Evolutionary conservation across 2,113 vertebrate species (phyloP).

Genomic region (Raja brachyura): DNA sequence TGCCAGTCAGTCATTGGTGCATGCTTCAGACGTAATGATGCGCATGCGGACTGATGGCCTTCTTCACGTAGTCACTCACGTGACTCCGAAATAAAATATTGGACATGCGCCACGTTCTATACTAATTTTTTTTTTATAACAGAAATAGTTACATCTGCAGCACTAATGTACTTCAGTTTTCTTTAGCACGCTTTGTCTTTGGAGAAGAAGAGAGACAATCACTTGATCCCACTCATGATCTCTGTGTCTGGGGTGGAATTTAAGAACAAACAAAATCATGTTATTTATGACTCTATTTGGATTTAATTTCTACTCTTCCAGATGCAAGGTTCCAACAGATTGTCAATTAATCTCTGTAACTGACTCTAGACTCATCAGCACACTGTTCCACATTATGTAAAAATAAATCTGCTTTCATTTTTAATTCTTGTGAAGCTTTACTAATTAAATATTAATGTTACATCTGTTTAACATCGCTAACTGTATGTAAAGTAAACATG

Average conservation of each 20-base stretch:
- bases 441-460: slow-evolving; percentile 3
- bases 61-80: too few relatives aligned
- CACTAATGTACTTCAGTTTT: neutral
- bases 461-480: neutral
- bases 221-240: neutral
- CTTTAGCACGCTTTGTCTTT: neutral
- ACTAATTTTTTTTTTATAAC: neutral
- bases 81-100: neutral
- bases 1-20: too few relatives aligned
- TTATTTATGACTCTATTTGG: slow-evolving; percentile 12
- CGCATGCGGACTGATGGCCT: too few relatives aligned
- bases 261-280: slow-evolving; percentile 14
- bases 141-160: too few relatives aligned
- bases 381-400: too few relatives aligned
- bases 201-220: neutral
- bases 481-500: neutral
- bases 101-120: neutral
- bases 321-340: neutral
- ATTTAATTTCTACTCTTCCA: neutral
- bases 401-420: slow-evolving; percentile 8
- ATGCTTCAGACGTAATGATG: too few relatives aligned
- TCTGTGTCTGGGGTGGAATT: neutral
- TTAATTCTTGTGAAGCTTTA: slow-evolving; percentile 13
- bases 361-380: neutral
- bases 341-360: neutral